phyloP scores from a whole-genome alignment of 2,113 vertebrate species.

The Seriola rivoliana region DNA sequence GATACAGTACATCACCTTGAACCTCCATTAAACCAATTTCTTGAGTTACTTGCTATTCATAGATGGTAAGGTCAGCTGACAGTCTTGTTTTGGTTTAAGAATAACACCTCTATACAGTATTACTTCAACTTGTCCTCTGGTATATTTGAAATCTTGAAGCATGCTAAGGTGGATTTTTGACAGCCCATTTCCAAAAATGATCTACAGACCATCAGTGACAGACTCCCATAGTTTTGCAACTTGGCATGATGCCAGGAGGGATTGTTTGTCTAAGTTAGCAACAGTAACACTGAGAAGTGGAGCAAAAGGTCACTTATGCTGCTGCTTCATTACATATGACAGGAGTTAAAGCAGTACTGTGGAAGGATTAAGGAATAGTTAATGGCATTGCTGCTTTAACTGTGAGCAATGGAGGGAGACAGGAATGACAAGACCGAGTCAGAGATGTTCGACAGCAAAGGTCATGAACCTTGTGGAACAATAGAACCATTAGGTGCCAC shows the following conservation, averaged over 20 bases:
- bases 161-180: slow-evolving; percentile 25
- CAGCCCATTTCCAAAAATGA: slow-evolving; percentile 43
- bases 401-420: slow-evolving; percentile 10
- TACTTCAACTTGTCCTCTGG: slow-evolving; percentile 3
- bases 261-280: slow-evolving; percentile 27
- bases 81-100: not conserved
- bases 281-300: slow-evolving; percentile 15
- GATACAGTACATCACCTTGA: not conserved
- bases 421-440: not conserved
- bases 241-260: slow-evolving; percentile 28
- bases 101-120: slow-evolving; percentile 10
- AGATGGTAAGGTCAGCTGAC: slow-evolving; percentile 15
- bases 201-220: slow-evolving; percentile 54
- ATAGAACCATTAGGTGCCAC: not conserved
- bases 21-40: slow-evolving; percentile 5
- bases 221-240: slow-evolving; percentile 36
- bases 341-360: slow-evolving; percentile 14
- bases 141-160: slow-evolving; percentile 25
- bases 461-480: slow-evolving; percentile 36
- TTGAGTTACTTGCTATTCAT: slow-evolving; percentile 23
- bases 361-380: slow-evolving; percentile 37
- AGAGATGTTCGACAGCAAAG: slow-evolving; percentile 38
- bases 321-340: slow-evolving; percentile 11
- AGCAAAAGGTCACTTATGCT: slow-evolving; percentile 28
- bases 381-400: slow-evolving; percentile 36